Evolutionary conservation across 2,113 vertebrate species (phyloP).

Genomic region (Chitala chitala): DNA sequence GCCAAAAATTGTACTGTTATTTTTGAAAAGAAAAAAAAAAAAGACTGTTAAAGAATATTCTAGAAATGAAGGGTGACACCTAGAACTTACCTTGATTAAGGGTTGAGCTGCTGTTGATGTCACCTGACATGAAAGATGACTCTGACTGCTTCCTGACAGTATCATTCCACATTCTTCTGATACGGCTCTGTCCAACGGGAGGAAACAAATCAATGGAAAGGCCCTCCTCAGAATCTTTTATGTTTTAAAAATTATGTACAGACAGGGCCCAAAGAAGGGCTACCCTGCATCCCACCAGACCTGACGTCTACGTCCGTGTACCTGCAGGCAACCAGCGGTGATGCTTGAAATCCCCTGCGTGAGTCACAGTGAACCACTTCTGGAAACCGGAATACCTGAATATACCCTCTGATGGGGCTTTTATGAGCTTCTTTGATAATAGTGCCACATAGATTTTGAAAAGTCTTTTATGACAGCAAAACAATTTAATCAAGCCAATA

Average conservation of each 20-base stretch:
- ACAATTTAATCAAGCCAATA: no score
- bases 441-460: no score
- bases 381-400: no score
- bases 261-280: neutral
- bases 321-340: no score
- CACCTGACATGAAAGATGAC: conserved; percentile 99
- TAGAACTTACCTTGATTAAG: conserved; percentile 95
- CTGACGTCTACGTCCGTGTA: no score
- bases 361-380: no score
- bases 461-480: no score
- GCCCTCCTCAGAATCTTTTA: neutral
- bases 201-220: conserved; percentile 31
- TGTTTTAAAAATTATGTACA: neutral
- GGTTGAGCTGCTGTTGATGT: conserved; percentile 99
- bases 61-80: neutral
- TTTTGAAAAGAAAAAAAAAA: neutral
- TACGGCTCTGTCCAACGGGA: conserved; percentile 79
- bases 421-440: no score
- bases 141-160: conserved; percentile 99
- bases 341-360: no score
- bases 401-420: no score
- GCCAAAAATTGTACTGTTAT: neutral
- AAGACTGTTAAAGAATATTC: no score
- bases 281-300: no score
- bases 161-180: conserved; percentile 99